A percentile compares a stretch with the other conserved stretches of the same genome.
Conservation (phyloP, 2,113 vertebrate genomes). For the Neopipo cinnamomea region DNA sequence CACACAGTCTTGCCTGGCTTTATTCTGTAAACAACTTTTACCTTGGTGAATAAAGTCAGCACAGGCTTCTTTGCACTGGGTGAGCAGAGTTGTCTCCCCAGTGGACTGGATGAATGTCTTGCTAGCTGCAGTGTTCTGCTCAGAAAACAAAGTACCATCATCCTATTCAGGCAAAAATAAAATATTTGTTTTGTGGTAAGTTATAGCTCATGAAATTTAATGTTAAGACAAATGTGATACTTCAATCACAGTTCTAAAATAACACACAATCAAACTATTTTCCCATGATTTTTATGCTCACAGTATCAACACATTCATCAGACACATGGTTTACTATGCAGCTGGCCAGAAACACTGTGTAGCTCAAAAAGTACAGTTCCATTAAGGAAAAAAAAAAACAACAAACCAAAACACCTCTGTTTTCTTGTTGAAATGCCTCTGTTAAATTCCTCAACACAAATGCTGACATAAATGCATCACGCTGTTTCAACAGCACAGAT, state of each 20-base stretch:
- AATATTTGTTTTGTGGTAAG: background rate
- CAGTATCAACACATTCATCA: background rate
- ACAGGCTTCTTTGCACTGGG: slow-evolving; percentile 65
- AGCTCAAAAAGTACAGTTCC: background rate
- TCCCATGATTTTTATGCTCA: background rate
- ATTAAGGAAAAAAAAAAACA: background rate
- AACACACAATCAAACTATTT: background rate
- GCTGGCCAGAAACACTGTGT: background rate
- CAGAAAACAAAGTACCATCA: slow-evolving; percentile 65
- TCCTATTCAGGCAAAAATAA: slow-evolving; percentile 63
- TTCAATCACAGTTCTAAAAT: background rate
- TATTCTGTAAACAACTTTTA: slow-evolving; percentile 44
- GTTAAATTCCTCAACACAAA: slow-evolving; percentile 39
- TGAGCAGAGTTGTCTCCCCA: slow-evolving; percentile 53
- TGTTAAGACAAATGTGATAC: background rate
- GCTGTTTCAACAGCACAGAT: slow-evolving; percentile 23
- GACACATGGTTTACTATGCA: background rate
- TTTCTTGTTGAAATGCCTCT: background rate
- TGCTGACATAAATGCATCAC: background rate
- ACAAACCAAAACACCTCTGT: background rate
- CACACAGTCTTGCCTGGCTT: background rate
- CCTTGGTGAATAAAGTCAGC: slow-evolving; percentile 88
- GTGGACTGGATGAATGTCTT: slow-evolving; percentile 24
- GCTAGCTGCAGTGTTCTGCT: slow-evolving; percentile 38
- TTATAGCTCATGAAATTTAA: background rate